Evolutionary conservation across 2,888 invertebrate species (phyloP).

Genomic region (Patella caerulea): DNA sequence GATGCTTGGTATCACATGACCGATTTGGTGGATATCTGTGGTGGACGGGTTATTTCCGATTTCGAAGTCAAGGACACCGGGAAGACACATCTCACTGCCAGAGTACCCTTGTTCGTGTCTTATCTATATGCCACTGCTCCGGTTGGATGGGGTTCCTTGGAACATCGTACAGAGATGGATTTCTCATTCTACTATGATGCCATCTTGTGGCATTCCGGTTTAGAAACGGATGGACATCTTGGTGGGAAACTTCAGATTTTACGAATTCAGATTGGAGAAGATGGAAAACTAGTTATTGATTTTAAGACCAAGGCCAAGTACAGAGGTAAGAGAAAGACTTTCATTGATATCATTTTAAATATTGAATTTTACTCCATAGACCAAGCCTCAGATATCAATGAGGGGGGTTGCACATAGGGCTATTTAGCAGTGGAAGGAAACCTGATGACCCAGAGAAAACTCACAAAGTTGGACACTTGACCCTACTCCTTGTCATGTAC

Average conservation of each 20-base stretch:
- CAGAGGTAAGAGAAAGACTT: constrained; percentile 59
- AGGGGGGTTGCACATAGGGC: too few relatives aligned
- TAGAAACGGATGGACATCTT: constrained; percentile 63
- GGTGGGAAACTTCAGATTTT: constrained; percentile 63
- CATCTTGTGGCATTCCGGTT: constrained; percentile 69
- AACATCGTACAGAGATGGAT: constrained; percentile 72
- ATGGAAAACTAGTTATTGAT: constrained; percentile 70
- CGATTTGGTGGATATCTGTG: constrained; percentile 71
- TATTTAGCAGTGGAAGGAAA: too few relatives aligned
- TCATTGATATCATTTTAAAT: too few relatives aligned
- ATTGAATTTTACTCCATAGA: too few relatives aligned
- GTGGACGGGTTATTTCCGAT: constrained; percentile 70
- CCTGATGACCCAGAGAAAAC: too few relatives aligned
- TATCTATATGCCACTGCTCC: constrained; percentile 70
- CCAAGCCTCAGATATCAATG: too few relatives aligned
- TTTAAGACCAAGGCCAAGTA: constrained; percentile 72
- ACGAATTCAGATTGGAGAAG: constrained; percentile 65
- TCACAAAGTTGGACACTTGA: too few relatives aligned
- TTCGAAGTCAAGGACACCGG: constrained; percentile 63
- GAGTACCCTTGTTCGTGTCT: constrained; percentile 71
- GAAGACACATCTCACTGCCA: constrained; percentile 69
- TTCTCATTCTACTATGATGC: constrained; percentile 71
- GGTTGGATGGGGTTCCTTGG: constrained; percentile 71
- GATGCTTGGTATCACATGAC: constrained; percentile 72
- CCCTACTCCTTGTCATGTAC: too few relatives aligned